Evolutionary conservation across 53 echinoderm and acorn worm genomes (phyloP).

Genomic region (Actinopyga echinites): DNA sequence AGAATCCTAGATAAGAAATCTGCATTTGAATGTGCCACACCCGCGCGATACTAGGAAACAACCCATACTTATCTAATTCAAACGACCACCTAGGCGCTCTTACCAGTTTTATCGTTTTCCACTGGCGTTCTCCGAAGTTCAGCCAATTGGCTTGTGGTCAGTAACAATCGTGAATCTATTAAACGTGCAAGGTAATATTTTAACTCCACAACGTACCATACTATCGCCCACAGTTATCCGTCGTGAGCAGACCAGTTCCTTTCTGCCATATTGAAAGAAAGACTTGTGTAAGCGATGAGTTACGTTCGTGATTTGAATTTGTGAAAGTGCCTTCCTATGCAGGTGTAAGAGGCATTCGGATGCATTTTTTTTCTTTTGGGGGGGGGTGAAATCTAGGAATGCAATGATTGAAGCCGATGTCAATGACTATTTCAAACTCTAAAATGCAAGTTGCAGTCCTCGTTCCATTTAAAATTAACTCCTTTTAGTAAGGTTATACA

Average conservation of each 20-base stretch:
- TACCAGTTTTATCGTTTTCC: conserved; percentile 48
- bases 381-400: conserved; percentile 53
- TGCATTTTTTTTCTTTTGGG: no score
- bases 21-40: conserved; percentile 63
- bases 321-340: conserved; percentile 47
- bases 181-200: conserved; percentile 37
- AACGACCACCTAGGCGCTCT: conserved; percentile 61
- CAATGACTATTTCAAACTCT: background rate
- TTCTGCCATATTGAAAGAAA: conserved; percentile 27
- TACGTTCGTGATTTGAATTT: background rate
- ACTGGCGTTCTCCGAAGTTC: conserved; percentile 61
- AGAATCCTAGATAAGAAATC: conserved; percentile 57
- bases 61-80: conserved; percentile 57
- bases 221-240: conserved; percentile 35
- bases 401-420: conserved; percentile 65
- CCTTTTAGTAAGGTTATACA: conserved; percentile 23
- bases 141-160: conserved; percentile 67
- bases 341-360: conserved; percentile 56
- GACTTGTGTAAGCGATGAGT: conserved; percentile 60
- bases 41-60: conserved; percentile 58
- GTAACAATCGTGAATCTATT: conserved; percentile 61
- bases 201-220: conserved; percentile 45
- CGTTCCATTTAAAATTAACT: conserved; percentile 31
- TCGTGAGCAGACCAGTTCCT: background rate
- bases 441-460: conserved; percentile 46